Conservation (phyloP, 1,140 invertebrate genomes). For the Drosophila teissieri region DNA sequence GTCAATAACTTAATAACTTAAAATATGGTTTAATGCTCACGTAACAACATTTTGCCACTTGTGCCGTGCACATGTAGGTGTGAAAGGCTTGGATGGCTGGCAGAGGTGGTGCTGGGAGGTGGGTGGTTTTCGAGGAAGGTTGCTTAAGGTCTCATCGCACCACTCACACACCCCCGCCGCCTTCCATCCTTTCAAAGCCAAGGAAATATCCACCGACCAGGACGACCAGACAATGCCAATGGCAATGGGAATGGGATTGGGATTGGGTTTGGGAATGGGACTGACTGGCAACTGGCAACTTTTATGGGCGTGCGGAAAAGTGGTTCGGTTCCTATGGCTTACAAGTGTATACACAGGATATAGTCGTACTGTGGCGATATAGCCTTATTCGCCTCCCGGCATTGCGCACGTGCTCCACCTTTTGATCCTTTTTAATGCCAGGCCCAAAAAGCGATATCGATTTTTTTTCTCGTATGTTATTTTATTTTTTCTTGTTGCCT, state of each 20-base stretch:
- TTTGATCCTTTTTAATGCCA: conserved; percentile 72
- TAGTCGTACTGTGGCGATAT: conserved; percentile 19
- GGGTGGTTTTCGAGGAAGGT: conserved; percentile 11
- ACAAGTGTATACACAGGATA: conserved; percentile 47
- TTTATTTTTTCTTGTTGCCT: conserved; percentile 19
- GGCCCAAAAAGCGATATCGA: conserved; percentile 66
- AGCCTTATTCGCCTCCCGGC: conserved; percentile 47
- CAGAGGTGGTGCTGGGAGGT: conserved; percentile 3
- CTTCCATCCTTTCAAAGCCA: conserved; percentile 39
- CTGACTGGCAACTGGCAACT: conserved; percentile 43
- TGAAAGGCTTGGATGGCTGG: conserved; percentile 36
- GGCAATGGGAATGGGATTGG: conserved; percentile 35
- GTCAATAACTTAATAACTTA: conserved; percentile 84
- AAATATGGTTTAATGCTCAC: conserved; percentile 83
- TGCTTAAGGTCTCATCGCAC: conserved; percentile 44
- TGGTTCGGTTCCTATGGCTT: conserved; percentile 39
- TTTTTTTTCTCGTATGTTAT: conserved; percentile 58
- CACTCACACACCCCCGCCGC: not conserved
- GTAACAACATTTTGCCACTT: conserved; percentile 82
- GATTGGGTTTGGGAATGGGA: conserved; percentile 30
- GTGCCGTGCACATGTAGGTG: conserved; percentile 69
- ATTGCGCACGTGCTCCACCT: conserved; percentile 63
- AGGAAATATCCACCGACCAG: conserved; percentile 34
- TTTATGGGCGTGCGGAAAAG: conserved; percentile 43
- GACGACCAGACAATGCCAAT: conserved; percentile 42